Conservation (phyloP, 2,888 invertebrate genomes). For the Dryadula phaetusa region DNA sequence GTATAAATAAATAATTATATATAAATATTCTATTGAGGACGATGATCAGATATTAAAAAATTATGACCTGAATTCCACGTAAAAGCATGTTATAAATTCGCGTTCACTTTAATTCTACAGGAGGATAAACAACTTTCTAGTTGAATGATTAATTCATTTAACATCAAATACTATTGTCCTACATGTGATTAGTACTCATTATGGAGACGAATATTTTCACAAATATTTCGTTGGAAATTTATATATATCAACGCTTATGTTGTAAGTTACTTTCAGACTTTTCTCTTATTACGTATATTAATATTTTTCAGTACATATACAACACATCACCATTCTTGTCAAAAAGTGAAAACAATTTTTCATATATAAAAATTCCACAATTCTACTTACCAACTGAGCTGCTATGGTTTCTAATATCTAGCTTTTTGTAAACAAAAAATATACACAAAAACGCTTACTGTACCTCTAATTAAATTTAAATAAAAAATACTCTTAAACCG, state of each 20-base stretch:
- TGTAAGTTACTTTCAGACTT: too few species aligned
- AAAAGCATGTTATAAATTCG: conserved; percentile 11
- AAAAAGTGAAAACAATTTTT: too few species aligned
- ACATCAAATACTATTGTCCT: conserved; percentile 9
- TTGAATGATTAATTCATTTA: conserved; percentile 8
- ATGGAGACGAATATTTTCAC: neutral
- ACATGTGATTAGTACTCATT: neutral
- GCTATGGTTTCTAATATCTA: neutral
- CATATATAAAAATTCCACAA: too few species aligned
- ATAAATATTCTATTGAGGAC: conserved; percentile 17
- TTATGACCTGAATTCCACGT: conserved; percentile 12
- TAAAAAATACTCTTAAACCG: conserved; percentile 9
- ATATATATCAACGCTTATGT: too few species aligned
- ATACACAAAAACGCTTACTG: neutral
- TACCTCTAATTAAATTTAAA: conserved; percentile 1
- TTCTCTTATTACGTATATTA: too few species aligned
- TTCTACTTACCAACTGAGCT: neutral
- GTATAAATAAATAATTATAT: neutral
- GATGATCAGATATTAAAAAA: conserved; percentile 14
- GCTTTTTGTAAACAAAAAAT: neutral
- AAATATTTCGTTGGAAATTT: neutral
- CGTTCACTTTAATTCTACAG: conserved; percentile 14
- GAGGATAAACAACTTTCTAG: conserved; percentile 22
- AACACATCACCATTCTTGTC: too few species aligned
- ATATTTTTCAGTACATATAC: too few species aligned